Conservation (phyloP, 2,113 vertebrate species). For the Mustelus asterias region DNA sequence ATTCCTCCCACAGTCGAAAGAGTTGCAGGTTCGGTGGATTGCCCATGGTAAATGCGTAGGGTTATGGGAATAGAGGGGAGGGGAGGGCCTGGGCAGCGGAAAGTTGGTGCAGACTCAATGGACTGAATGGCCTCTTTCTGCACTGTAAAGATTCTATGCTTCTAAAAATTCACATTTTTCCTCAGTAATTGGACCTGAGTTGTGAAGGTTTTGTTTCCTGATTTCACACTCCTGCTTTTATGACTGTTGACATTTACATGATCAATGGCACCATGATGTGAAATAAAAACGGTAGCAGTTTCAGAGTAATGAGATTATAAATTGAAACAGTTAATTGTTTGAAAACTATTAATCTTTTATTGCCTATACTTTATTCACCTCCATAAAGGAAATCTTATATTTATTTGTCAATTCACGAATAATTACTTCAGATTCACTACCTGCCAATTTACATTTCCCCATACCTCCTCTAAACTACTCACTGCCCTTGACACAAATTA, state of each 20-base stretch:
- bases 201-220: not conserved
- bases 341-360: not conserved
- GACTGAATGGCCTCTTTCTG: too few species aligned
- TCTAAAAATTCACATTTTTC: not conserved
- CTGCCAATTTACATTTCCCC: not conserved
- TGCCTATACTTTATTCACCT: not conserved
- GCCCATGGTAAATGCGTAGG: too few species aligned
- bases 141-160: too few species aligned
- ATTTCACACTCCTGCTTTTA: not conserved
- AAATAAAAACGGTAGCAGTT: not conserved
- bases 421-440: not conserved
- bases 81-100: too few species aligned
- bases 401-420: not conserved
- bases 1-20: too few species aligned
- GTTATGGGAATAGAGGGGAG: too few species aligned
- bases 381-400: not conserved
- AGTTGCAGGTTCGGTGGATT: too few species aligned
- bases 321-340: not conserved
- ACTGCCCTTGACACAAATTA: not conserved
- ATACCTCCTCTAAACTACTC: not conserved
- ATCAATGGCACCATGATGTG: not conserved
- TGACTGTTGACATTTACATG: not conserved
- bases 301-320: not conserved
- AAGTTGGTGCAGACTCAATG: too few species aligned
- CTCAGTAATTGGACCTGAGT: not conserved